Base-by-base conservation (phyloP, 2,888 invertebrate species). In the Drosophila picticornis region DNA sequence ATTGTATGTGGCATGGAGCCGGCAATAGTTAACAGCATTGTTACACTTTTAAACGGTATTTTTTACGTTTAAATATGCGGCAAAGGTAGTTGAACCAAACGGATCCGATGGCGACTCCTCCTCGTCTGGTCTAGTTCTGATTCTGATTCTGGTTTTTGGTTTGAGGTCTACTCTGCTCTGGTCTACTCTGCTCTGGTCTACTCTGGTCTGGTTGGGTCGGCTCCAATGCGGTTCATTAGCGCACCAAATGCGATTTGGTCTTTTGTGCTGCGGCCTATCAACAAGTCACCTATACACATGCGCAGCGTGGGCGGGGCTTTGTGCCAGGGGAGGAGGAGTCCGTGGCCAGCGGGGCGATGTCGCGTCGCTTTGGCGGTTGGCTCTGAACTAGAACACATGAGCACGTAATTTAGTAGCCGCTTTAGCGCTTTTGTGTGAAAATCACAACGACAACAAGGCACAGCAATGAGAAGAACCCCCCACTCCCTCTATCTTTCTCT, bases 371-470 rank as follows among this genome's bases (percentile, higher is more conserved):
- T 61, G 68, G 57, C 72, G 69, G 64, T 51, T 70, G 57, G 55
- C 68, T 66, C 75, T 75, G 71, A 85, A 87, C 86, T 86, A 83
- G 90, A 89, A 90, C 87, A 90, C 89, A 90, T 87, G 90, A 86
- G 90, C 85, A 90, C 89, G 90, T 90, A 87, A 87, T 88, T 90
- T 87, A 90, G 87, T 87, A 87, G 90, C 81, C 89, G 89, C 79
- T 88, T 86, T 90, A 77, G 75, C 90, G 90, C 88, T 90, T 85
- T 86, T 86, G 85, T 86, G 86, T 90, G 85, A 90, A 86, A 86
- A 86, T 86, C 90, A 84, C 85, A 86, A 78, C 90, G 80, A 71
- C 84, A 89, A 77, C 82, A 73, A 71, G 69, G 53, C 70, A 48
- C 31, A 55, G 48, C n/a, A 29, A 16, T 38, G 38, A 43, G 31